phyloP scores from a whole-genome alignment of 2,797 vertebrate species.

The Thaleichthys pacificus region DNA sequence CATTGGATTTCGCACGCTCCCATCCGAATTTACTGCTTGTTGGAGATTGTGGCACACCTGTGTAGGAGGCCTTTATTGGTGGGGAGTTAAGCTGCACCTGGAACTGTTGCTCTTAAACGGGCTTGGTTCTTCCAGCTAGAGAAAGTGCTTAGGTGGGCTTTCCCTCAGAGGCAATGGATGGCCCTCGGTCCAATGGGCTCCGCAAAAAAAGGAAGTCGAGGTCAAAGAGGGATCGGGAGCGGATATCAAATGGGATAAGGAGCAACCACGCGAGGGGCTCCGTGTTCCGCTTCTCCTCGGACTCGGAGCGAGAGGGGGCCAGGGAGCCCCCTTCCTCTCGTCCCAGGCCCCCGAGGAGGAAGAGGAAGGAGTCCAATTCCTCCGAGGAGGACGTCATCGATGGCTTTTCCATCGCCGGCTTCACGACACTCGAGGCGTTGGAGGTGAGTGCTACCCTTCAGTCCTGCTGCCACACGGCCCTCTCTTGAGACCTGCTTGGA shows the following conservation, averaged over 20 bases:
- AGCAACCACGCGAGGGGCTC: constrained; percentile 68
- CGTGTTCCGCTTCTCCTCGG: constrained; percentile 78
- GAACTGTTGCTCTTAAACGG: constrained; percentile 33
- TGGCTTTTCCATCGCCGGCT: constrained; percentile 92
- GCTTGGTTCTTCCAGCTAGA: constrained; percentile 38
- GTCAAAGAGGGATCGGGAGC: constrained; percentile 84
- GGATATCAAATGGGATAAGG: constrained; percentile 77
- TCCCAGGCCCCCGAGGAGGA: constrained; percentile 87
- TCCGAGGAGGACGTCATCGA: constrained; percentile 97
- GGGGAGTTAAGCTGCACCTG: constrained; percentile 63
- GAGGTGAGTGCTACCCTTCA: constrained; percentile 79
- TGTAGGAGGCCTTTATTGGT: constrained; percentile 58
- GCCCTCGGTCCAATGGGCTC: constrained; percentile 84
- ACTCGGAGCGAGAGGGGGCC: constrained; percentile 87
- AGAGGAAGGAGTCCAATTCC: constrained; percentile 89
- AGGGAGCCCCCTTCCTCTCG: constrained; percentile 83
- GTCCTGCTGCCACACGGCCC: constrained; percentile 1
- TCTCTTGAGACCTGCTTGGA: neutral
- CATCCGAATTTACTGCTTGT: constrained; percentile 75
- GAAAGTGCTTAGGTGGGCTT: constrained; percentile 56
- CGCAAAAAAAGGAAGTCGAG: constrained; percentile 92
- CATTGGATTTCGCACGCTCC: constrained; percentile 68
- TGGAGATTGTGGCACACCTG: constrained; percentile 74
- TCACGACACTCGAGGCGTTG: constrained; percentile 90
- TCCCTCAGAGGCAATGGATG: constrained; percentile 83